Conservation (phyloP, 2,797 vertebrate genomes). For the Anguilla obscura region DNA sequence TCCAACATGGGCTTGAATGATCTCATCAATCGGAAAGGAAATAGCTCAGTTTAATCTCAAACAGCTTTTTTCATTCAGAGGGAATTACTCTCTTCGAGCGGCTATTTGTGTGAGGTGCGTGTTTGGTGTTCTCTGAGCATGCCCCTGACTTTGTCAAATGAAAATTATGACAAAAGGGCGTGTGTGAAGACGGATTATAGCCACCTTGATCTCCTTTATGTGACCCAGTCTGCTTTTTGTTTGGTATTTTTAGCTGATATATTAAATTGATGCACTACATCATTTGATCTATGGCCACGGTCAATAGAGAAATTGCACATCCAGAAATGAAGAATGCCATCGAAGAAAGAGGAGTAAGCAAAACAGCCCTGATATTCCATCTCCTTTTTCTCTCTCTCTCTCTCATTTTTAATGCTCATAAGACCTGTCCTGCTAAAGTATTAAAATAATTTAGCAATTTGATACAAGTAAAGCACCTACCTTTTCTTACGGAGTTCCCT, state of each 20-base stretch:
- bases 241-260: constrained; percentile 21
- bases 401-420: neutral
- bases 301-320: constrained; percentile 7
- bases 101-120: neutral
- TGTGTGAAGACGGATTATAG: neutral
- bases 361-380: neutral
- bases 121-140: neutral
- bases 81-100: neutral
- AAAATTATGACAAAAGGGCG: neutral
- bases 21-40: neutral
- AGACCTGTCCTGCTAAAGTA: no score
- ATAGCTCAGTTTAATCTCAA: neutral
- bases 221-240: neutral
- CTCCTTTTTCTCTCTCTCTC: neutral
- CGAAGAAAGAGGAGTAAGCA: constrained; percentile 6
- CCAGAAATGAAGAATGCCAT: neutral
- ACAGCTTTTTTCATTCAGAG: neutral
- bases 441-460: no score
- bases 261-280: constrained; percentile 23
- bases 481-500: no score
- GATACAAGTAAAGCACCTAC: no score
- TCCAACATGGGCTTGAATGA: neutral
- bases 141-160: neutral
- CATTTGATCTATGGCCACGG: constrained; percentile 15
- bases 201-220: neutral